phyloP scores from a whole-genome alignment of 2,113 vertebrate genomes.

The Narcine bancroftii region DNA sequence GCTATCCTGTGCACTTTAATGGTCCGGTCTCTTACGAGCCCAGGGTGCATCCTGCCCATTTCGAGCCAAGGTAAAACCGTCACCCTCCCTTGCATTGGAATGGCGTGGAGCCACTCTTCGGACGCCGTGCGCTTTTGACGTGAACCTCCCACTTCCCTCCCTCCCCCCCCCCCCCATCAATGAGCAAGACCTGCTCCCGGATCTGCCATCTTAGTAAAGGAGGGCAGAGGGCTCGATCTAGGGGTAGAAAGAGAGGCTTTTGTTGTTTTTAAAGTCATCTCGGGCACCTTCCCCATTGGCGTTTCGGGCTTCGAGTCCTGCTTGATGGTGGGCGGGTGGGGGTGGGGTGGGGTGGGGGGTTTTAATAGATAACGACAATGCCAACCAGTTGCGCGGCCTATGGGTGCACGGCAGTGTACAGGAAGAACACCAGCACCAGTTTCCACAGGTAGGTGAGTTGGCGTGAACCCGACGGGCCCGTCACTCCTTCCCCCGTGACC shows the following conservation, averaged over 20 bases:
- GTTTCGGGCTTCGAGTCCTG: too few relatives aligned
- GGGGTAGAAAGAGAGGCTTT: not conserved
- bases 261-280: too few relatives aligned
- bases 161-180: not conserved
- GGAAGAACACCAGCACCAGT: constrained; percentile 28
- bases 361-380: not conserved
- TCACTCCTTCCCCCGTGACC: too few relatives aligned
- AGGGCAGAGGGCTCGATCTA: not conserved
- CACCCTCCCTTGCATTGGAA: not conserved
- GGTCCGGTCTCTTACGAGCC: too few relatives aligned
- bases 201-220: constrained; percentile 36
- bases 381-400: constrained; percentile 34
- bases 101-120: not conserved
- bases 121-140: not conserved
- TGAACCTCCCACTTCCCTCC: not conserved
- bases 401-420: constrained; percentile 24
- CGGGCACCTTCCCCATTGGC: too few relatives aligned
- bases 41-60: too few relatives aligned
- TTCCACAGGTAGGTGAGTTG: constrained; percentile 23
- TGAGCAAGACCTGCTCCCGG: not conserved
- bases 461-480: not conserved
- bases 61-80: not conserved
- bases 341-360: not conserved
- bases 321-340: not conserved
- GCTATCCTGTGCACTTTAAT: too few relatives aligned